These are phyloP conservation scores for Hippocampus barbouri DNA, from an alignment of 2,113 vertebrate species.

Conservation along the genomic window DNA sequence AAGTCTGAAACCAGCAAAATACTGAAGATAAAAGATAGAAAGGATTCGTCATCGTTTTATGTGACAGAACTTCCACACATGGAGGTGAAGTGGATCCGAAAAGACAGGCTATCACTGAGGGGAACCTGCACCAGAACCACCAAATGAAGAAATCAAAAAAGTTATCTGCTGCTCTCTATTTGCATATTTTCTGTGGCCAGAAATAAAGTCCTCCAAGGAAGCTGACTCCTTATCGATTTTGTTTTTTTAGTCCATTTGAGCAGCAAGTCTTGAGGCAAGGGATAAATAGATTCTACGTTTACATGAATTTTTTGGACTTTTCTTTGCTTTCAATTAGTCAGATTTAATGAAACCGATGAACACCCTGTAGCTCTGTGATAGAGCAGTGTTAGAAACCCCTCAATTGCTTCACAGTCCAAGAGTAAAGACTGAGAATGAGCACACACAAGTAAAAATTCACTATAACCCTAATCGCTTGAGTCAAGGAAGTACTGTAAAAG, in stretches of 20 bases:
- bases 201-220: slow-evolving; percentile 19
- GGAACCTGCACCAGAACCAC: slow-evolving; percentile 31
- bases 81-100: slow-evolving; percentile 29
- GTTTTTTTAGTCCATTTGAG: slow-evolving; percentile 22
- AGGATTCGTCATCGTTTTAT: slow-evolving; percentile 29
- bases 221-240: slow-evolving; percentile 34
- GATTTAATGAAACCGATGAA: slow-evolving; percentile 31
- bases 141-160: slow-evolving; percentile 25
- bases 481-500: slow-evolving; percentile 27
- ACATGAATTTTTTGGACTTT: slow-evolving; percentile 15
- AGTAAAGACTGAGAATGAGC: slow-evolving; percentile 37
- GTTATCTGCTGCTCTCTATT: slow-evolving; percentile 6
- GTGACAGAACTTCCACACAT: slow-evolving; percentile 14
- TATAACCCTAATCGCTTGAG: slow-evolving; percentile 45
- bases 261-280: slow-evolving; percentile 12
- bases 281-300: slow-evolving; percentile 10
- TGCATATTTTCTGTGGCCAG: slow-evolving; percentile 1
- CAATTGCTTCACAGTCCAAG: slow-evolving; percentile 20
- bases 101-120: slow-evolving; percentile 38
- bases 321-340: slow-evolving; percentile 19
- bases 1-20: slow-evolving; percentile 23
- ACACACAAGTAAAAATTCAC: slow-evolving; percentile 29
- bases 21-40: slow-evolving; percentile 24
- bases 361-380: slow-evolving; percentile 10
- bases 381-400: slow-evolving; percentile 31